Evolutionary conservation across 1,140 invertebrate genomes (phyloP).

Genomic region (Anoplophora glabripennis): DNA sequence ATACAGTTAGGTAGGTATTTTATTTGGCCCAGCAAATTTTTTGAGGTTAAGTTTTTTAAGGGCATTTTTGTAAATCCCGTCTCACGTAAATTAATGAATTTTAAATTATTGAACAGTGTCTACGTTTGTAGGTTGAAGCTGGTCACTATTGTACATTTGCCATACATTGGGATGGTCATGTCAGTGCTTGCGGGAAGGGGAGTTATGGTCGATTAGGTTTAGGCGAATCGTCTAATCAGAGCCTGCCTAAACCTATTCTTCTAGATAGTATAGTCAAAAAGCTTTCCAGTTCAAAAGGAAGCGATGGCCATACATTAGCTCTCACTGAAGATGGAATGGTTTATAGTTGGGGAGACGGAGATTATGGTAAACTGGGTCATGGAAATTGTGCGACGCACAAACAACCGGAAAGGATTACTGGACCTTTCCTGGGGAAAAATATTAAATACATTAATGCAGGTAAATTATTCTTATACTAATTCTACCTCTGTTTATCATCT

Average conservation of each 20-base stretch:
- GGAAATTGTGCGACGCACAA: slow-evolving; percentile 59
- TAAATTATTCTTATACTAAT: no score
- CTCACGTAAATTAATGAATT: no score
- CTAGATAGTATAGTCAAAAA: slow-evolving; percentile 41
- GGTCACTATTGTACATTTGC: slow-evolving; percentile 69
- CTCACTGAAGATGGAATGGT: slow-evolving; percentile 91
- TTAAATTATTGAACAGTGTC: no score
- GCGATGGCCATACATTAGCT: slow-evolving; percentile 91
- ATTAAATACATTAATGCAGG: slow-evolving; percentile 59
- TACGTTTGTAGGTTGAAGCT: slow-evolving; percentile 56
- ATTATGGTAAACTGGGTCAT: slow-evolving; percentile 91
- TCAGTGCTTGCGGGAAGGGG: slow-evolving; percentile 95
- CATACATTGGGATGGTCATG: slow-evolving; percentile 58
- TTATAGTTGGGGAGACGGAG: slow-evolving; percentile 96
- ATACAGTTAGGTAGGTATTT: no score
- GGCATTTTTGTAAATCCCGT: no score
- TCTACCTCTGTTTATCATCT: no score
- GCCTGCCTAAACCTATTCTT: slow-evolving; percentile 79
- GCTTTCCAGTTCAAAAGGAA: slow-evolving; percentile 53
- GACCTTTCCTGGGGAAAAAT: slow-evolving; percentile 51
- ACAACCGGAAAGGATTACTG: slow-evolving; percentile 54
- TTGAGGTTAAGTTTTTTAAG: no score
- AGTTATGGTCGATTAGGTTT: slow-evolving; percentile 89
- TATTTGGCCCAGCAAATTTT: no score
- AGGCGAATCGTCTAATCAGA: slow-evolving; percentile 89